phyloP scores from a whole-genome alignment of 2,888 invertebrate genomes.

The Caenorhabditis sulstoni region DNA sequence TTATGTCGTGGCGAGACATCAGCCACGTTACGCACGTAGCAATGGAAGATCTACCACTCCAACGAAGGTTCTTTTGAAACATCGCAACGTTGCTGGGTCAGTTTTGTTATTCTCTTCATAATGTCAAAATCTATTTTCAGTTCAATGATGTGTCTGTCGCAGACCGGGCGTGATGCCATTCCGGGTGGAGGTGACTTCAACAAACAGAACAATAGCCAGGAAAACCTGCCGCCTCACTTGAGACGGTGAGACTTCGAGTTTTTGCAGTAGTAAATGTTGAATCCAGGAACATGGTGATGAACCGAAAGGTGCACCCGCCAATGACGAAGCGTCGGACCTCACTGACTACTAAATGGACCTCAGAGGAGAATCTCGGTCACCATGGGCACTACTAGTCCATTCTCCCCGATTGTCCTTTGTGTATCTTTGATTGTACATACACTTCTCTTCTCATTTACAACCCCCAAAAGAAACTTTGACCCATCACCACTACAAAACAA shows the following conservation, averaged over 20 bases:
- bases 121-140: conserved; percentile 4
- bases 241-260: conserved; percentile 10
- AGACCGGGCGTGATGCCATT: conserved; percentile 39
- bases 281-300: conserved; percentile 6
- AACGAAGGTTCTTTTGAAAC: conserved; percentile 57
- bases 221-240: conserved; percentile 52
- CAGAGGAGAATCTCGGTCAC: conserved; percentile 56
- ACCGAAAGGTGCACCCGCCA: conserved; percentile 26
- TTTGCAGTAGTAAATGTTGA: not conserved
- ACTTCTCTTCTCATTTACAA: conserved; percentile 16
- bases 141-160: conserved; percentile 59
- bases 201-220: conserved; percentile 35
- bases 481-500: conserved; percentile 14
- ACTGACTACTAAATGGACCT: conserved; percentile 56
- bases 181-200: conserved; percentile 44
- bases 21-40: conserved; percentile 35
- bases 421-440: conserved; percentile 60
- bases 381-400: conserved; percentile 29
- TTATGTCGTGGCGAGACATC: conserved; percentile 37
- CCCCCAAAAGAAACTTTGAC: conserved; percentile 20
- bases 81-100: conserved; percentile 57
- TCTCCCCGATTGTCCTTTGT: conserved; percentile 22
- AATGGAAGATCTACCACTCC: conserved; percentile 41
- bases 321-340: conserved; percentile 43
- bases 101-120: not conserved